These are phyloP conservation scores for Macrosoma leucophasiata DNA, from an alignment of 2,888 invertebrate species.

Conservation along the genomic window DNA sequence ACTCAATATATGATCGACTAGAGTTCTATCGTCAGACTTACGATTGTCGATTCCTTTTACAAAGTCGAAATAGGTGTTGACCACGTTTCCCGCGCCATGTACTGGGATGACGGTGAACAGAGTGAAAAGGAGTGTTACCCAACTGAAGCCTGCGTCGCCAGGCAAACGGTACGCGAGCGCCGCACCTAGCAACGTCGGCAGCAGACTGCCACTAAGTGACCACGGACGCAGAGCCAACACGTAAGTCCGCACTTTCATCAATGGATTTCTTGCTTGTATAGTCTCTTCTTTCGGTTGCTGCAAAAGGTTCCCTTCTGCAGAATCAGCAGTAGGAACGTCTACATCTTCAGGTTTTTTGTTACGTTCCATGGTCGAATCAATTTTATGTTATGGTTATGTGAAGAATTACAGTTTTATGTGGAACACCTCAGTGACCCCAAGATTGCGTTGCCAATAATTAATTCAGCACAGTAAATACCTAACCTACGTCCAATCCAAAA, in stretches of 20 bases:
- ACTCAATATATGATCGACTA: slow-evolving; percentile 92
- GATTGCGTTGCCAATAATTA: too few relatives aligned
- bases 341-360: slow-evolving; percentile 45
- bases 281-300: slow-evolving; percentile 59
- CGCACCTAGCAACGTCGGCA: slow-evolving; percentile 93
- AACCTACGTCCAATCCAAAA: too few relatives aligned
- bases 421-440: too few relatives aligned
- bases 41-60: slow-evolving; percentile 94
- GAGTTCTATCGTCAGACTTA: slow-evolving; percentile 94
- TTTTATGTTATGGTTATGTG: too few relatives aligned
- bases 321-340: slow-evolving; percentile 50
- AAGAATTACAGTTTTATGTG: too few relatives aligned
- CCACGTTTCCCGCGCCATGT: slow-evolving; percentile 97
- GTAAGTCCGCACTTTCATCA: slow-evolving; percentile 93
- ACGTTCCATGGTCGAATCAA: slow-evolving; percentile 27
- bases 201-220: slow-evolving; percentile 93
- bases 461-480: too few relatives aligned
- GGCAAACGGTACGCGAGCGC: slow-evolving; percentile 90
- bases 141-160: slow-evolving; percentile 84
- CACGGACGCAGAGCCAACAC: slow-evolving; percentile 93
- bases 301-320: slow-evolving; percentile 61
- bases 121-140: slow-evolving; percentile 86
- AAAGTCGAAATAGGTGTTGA: slow-evolving; percentile 97
- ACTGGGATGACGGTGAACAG: slow-evolving; percentile 92
- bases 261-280: slow-evolving; percentile 62